phyloP scores from a whole-genome alignment of 2,888 invertebrate genomes.

The Drosophila diplacantha region DNA sequence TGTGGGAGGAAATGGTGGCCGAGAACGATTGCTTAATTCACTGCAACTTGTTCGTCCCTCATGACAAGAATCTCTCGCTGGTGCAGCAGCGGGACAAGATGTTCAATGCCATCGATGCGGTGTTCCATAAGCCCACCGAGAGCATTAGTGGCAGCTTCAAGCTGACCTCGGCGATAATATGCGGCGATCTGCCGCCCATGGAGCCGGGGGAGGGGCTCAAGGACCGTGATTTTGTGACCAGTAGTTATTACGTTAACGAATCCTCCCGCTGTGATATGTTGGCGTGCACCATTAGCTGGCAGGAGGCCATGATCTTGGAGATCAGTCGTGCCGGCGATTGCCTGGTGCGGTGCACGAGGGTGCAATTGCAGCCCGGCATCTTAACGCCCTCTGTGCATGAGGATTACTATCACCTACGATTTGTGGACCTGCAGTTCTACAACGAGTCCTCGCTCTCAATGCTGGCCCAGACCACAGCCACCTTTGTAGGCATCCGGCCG shows the following conservation, averaged over 20 bases:
- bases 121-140: constrained; percentile 84
- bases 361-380: constrained; percentile 79
- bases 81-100: constrained; percentile 88
- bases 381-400: constrained; percentile 70
- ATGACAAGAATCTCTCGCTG: constrained; percentile 86
- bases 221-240: constrained; percentile 54
- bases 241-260: constrained; percentile 72
- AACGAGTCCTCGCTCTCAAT: constrained; percentile 83
- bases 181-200: constrained; percentile 65
- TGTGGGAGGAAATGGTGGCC: constrained; percentile 87
- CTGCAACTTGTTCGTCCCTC: constrained; percentile 85
- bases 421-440: constrained; percentile 88
- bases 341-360: constrained; percentile 79
- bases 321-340: constrained; percentile 71
- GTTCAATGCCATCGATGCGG: constrained; percentile 81
- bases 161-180: constrained; percentile 79
- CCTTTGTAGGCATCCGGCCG: constrained; percentile 78
- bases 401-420: constrained; percentile 76
- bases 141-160: constrained; percentile 83
- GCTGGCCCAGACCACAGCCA: constrained; percentile 80
- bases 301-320: constrained; percentile 75
- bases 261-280: constrained; percentile 66
- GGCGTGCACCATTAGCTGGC: constrained; percentile 64
- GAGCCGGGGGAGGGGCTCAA: constrained; percentile 19
- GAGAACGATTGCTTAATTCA: constrained; percentile 86